These are phyloP conservation scores for Sussaba pulchella DNA, from an alignment of 2,888 invertebrate species.

Conservation along the genomic window DNA sequence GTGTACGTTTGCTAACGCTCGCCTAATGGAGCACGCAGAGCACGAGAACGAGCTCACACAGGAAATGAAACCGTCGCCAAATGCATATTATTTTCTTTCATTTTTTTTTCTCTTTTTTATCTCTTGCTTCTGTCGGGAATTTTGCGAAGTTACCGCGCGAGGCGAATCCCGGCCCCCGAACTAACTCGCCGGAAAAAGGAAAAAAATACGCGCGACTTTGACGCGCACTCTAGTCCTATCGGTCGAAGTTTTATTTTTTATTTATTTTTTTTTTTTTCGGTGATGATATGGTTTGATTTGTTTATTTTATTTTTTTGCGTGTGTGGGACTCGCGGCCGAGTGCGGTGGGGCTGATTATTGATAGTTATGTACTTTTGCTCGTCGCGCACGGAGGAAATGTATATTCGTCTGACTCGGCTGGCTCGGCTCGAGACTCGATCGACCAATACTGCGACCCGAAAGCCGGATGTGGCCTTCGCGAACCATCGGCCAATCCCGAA, in stretches of 20 bases:
- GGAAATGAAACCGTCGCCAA: slow-evolving; percentile 56
- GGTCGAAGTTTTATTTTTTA: background rate
- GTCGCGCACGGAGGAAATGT: slow-evolving; percentile 39
- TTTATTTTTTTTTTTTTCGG: background rate
- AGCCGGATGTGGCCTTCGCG: slow-evolving; percentile 79
- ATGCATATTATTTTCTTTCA: background rate
- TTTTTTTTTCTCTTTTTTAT: slow-evolving; percentile 33
- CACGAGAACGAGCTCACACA: slow-evolving; percentile 34
- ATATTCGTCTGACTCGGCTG: slow-evolving; percentile 16
- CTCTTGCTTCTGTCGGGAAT: slow-evolving; percentile 7
- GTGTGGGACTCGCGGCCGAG: background rate
- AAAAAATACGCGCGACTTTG: slow-evolving; percentile 8
- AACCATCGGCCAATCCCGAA: slow-evolving; percentile 72
- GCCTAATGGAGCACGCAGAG: slow-evolving; percentile 32
- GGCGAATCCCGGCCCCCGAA: background rate
- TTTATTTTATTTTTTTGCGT: background rate
- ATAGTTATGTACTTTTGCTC: slow-evolving; percentile 37
- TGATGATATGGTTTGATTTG: no score
- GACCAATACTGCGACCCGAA: slow-evolving; percentile 79
- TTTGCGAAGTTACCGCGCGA: slow-evolving; percentile 1
- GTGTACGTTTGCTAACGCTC: slow-evolving; percentile 43
- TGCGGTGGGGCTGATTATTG: slow-evolving; percentile 43
- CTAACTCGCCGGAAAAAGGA: slow-evolving; percentile 6
- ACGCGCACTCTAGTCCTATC: slow-evolving; percentile 8
- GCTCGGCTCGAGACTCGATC: slow-evolving; percentile 51